Evolutionary conservation across 2,113 vertebrate species (phyloP), one percentile per base, ranked within the genome.

Genomic region (Myiozetetes cayanensis): DNA sequence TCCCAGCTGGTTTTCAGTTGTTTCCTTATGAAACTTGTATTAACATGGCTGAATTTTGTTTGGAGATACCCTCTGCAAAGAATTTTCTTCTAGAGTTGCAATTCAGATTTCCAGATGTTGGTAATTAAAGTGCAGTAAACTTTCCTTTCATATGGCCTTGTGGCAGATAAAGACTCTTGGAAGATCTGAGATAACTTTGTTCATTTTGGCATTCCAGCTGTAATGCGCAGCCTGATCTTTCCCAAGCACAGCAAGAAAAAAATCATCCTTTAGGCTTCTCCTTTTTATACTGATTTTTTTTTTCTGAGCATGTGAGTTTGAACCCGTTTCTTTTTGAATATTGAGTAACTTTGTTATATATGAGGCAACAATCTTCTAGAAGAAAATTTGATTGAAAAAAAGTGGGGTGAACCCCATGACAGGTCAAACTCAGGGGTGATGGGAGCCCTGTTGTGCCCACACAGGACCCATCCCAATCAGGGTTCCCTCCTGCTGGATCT

Each of bases 81-180:
- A 78, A 87, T 87, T 90, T 79, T 92, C 62, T 87, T 82, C 58
- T 44, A 4, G 28, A 80, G 82, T 79, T 96, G 90, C 90, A 94
- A 65, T 90, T 85, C 0, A 0, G 76, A 89, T 85, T 59, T 85
- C 53, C 92, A 96, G 95, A 82, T 95, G 94, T 83, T 65, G 49
- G 71, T 88, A 75, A 92, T 95, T 87, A 91, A 91, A 61, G 43
- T n/a, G 62, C 63, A 83, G 66, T 67, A 43, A 81, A 82, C 44
- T 68, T 56, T n/a, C 46, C 55, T 95, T 89, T 95, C 70, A 7
- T 46, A 46, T 0, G 5, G 49, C 25, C 62, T 76, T 15, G 20
- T 79, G 75, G 85, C 75, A 90, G 87, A 76, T 82, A 72, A 75
- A 30, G 39, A 85, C 47, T 65, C 71, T 83, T 14, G 0, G 74